Conservation (phyloP, 1,140 invertebrate genomes). For the Neodiprion virginianus region DNA sequence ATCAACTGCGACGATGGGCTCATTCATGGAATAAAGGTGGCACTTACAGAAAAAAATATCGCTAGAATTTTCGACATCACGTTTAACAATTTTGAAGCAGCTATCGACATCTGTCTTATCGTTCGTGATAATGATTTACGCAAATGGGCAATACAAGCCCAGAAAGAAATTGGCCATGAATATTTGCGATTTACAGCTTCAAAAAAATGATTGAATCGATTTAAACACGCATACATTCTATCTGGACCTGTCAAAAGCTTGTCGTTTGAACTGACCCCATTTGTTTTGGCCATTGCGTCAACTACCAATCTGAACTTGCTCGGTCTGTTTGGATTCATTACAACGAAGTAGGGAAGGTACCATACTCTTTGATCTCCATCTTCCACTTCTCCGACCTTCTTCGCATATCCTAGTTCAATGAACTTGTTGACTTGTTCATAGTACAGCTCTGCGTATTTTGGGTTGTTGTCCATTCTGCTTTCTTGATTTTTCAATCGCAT, state of each 20-base stretch:
- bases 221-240: conserved; percentile 14
- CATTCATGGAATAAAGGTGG: not conserved
- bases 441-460: conserved; percentile 17
- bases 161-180: conserved; percentile 14
- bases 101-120: not conserved
- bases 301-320: conserved; percentile 39
- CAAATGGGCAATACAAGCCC: conserved; percentile 12
- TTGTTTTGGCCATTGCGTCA: conserved; percentile 35
- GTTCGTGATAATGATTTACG: conserved; percentile 15
- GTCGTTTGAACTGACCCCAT: conserved; percentile 35
- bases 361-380: conserved; percentile 22
- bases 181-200: not conserved
- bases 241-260: conserved; percentile 40
- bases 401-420: conserved; percentile 28
- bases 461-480: conserved; percentile 21
- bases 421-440: conserved; percentile 27
- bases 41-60: not conserved
- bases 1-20: too few species aligned
- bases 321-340: conserved; percentile 37
- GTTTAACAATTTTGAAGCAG: conserved; percentile 1
- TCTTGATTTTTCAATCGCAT: conserved; percentile 23
- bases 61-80: conserved; percentile 16
- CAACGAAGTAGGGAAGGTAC: conserved; percentile 46
- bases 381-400: conserved; percentile 9
- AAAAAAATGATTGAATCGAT: conserved; percentile 1